Base-by-base conservation (phyloP, 2,797 vertebrate species). In the Artibeus jamaicensis region DNA sequence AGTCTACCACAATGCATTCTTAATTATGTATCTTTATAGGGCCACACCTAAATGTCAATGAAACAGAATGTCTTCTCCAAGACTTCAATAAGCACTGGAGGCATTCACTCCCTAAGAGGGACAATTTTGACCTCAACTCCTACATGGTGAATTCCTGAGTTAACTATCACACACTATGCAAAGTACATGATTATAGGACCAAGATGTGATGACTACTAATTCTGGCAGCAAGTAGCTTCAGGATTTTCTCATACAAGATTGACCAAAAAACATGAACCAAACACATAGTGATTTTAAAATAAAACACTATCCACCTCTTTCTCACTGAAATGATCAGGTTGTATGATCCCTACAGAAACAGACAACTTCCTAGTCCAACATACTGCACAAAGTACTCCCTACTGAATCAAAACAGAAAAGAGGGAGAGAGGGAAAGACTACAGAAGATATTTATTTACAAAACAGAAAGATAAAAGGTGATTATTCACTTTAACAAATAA, bases 211-310 rank as follows among this genome's bases (percentile, higher is more conserved):
- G 44, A 42, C 50, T 53, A 68, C 32, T 59, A 73, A 92, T 53
- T 89, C 22, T 81, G 24, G 84, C 91, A 89, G 39, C 50, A 48
- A 79, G n/a, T 22, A 24, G 68, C 73, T 87, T 89, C 62, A 88
- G 82, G 62, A 29, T 95, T 81, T 94, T 67, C 57, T 92, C 46
- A 68, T 87, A 91, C 34, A 62, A 87, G 39, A 84, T 14, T 39
- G 48, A 94, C 85, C 70, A 42, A 84, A 93, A 96, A 97, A 91
- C 39, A 81, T 46, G 39, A 97, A 84, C 46, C 76, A 73, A 78
- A 93, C 42, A 50, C 50, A 39, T 1, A 62, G 29, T 22, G 90
- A 53, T 73, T 42, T 10, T 57, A 92, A 89, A 59, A 82, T 82
- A 22, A 21, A 32, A 53, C 0, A 0, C 18, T 15, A n/a, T 50